These are phyloP conservation scores for Gobio gobio DNA, from an alignment of 2,113 vertebrate species.

Conservation along the genomic window DNA sequence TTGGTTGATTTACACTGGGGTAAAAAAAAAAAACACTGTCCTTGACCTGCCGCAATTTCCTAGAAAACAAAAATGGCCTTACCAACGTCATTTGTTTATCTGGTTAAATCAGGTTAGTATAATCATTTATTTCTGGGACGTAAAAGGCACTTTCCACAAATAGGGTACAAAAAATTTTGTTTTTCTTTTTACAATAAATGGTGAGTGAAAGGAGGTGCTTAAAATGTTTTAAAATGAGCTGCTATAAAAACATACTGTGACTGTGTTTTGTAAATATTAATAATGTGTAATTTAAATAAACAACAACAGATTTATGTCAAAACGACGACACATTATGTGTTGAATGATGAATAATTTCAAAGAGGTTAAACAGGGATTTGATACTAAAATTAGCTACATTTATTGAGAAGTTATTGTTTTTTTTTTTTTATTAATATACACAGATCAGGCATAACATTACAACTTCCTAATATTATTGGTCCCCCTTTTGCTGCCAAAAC, in stretches of 20 bases:
- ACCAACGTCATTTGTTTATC: conserved; percentile 17
- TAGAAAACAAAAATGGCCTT: conserved; percentile 1
- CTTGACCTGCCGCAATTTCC: conserved; percentile 5
- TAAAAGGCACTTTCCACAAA: conserved; percentile 3
- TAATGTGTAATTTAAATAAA: not conserved
- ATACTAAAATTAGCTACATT: no score
- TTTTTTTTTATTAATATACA: not conserved
- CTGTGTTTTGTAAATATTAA: no score
- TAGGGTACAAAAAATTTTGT: not conserved
- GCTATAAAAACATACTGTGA: no score
- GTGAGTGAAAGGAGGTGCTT: not conserved
- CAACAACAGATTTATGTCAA: not conserved
- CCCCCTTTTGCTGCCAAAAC: no score
- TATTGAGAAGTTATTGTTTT: no score
- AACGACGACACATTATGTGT: not conserved
- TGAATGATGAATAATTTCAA: no score
- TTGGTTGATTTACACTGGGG: conserved; percentile 6
- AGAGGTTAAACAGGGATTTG: no score
- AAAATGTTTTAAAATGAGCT: not conserved
- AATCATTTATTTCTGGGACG: not conserved
- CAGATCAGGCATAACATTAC: no score
- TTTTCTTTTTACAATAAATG: not conserved
- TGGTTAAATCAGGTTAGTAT: not conserved
- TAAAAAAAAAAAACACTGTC: conserved; percentile 1
- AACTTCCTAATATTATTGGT: no score